These are phyloP conservation scores for Leucophora obtusa DNA, from an alignment of 2,888 invertebrate species.

Conservation along the genomic window DNA sequence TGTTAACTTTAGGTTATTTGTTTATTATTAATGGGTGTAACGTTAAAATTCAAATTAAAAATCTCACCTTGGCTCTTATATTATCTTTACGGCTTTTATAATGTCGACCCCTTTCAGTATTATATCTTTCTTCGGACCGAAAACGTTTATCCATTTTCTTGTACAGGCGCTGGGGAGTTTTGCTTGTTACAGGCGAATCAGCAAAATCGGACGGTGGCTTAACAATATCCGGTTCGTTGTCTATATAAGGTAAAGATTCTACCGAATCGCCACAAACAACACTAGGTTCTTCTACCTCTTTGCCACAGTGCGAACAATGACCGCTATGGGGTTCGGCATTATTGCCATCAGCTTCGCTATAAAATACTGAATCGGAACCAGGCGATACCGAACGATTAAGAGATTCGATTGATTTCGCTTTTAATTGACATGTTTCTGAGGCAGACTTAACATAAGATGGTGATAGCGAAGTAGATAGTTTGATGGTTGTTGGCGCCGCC, in stretches of 20 bases:
- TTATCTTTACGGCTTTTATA: slow-evolving; percentile 84
- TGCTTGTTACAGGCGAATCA: slow-evolving; percentile 86
- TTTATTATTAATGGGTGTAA: no score
- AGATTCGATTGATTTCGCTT: slow-evolving; percentile 92
- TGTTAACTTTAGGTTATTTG: no score
- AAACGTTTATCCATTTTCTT: slow-evolving; percentile 89
- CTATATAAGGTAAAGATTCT: slow-evolving; percentile 78
- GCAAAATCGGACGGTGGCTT: slow-evolving; percentile 94
- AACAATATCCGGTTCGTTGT: slow-evolving; percentile 84
- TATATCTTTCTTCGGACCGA: slow-evolving; percentile 87
- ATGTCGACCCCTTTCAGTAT: slow-evolving; percentile 81
- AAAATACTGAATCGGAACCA: slow-evolving; percentile 94
- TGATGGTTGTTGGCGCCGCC: slow-evolving; percentile 23
- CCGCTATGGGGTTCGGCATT: slow-evolving; percentile 80
- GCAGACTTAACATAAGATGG: slow-evolving; percentile 66
- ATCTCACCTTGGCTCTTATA: slow-evolving; percentile 86
- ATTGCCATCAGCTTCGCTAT: slow-evolving; percentile 85
- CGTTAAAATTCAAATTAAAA: background rate
- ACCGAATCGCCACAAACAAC: slow-evolving; percentile 74
- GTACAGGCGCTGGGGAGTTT: slow-evolving; percentile 81
- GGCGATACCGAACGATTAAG: slow-evolving; percentile 90
- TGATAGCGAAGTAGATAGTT: slow-evolving; percentile 13
- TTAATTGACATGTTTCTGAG: slow-evolving; percentile 80
- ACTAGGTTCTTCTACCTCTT: slow-evolving; percentile 84
- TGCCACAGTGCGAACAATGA: slow-evolving; percentile 90